Base-by-base conservation (phyloP, 2,888 invertebrate genomes). In the Drosophila ezoana region DNA sequence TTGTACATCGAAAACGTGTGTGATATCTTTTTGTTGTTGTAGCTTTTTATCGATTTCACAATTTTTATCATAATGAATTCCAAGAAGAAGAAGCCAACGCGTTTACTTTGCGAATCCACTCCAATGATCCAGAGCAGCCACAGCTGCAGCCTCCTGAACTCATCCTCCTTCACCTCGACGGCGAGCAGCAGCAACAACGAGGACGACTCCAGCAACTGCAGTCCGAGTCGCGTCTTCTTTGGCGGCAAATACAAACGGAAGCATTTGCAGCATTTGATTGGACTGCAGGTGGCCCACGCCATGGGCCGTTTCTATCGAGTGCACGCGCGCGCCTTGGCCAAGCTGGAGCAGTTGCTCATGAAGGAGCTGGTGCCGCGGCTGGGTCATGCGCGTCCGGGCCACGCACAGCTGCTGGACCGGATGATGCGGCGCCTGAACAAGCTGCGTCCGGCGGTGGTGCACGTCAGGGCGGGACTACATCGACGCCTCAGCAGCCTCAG, bases 281-380 rank as follows among this genome's bases (percentile, higher is more conserved):
- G 4, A 1, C 4, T 13, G 9, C 20, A 28, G 13, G 54, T 56
- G 20, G 11, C 35, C 9, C 11, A 23, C 1, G 23, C 35, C 35
- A 56, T 56, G 45, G 35, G 23, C 0, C 20, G 54, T 9, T 56
- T 56, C 23, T 44, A 56, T 45, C 44, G 45, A 1, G 23, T 35
- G 11, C 23, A 56, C 0, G 14, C 11, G 1, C 13, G 8, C 3
- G 35, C 44, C 1, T 9, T 56, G 14, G 1, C 14, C 10, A 56
- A 23, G 14, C 44, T 56, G 23, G 44, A 56, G 23, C 44, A 8
- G 1, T 6, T 56, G 16, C 6, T 56, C 1, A 4, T 56, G 54
- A 23, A 45, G 3, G 54, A 56, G 23, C 1, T 56, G 23, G 35
- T 44, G 35, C 54, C 54, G 14, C 20, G 35, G 0, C 9, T 56